Evolutionary conservation across 2,797 vertebrate genomes (phyloP).

Genomic region (Microchirus variegatus): DNA sequence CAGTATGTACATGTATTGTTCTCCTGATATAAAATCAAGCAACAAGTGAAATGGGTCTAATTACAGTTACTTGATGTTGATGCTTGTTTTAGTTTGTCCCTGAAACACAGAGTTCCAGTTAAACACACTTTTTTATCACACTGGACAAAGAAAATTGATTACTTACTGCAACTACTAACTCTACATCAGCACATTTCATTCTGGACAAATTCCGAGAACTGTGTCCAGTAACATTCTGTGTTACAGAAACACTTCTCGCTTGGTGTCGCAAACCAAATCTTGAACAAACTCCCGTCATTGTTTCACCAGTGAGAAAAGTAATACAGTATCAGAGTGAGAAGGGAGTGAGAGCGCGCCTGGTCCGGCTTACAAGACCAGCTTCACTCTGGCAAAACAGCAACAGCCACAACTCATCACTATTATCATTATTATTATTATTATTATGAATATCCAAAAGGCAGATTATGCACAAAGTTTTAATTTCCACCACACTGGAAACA

Average conservation of each 20-base stretch:
- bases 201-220: too few species aligned
- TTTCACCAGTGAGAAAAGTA: background rate
- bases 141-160: background rate
- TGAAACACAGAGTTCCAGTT: background rate
- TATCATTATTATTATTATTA: background rate
- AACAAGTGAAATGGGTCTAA: too few species aligned
- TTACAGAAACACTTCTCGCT: background rate
- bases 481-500: conserved; percentile 31
- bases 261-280: background rate
- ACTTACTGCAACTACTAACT: too few species aligned
- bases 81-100: too few species aligned
- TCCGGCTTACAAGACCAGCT: background rate
- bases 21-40: too few species aligned
- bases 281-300: background rate
- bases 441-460: conserved; percentile 2
- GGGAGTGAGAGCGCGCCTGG: background rate
- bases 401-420: conserved; percentile 13
- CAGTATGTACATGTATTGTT: too few species aligned
- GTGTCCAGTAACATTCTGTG: background rate
- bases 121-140: background rate
- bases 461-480: conserved; percentile 21
- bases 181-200: too few species aligned
- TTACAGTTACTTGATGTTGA: too few species aligned
- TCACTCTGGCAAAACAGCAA: conserved; percentile 16
- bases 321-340: conserved; percentile 26